Conservation (phyloP, 2,797 vertebrate species). For the Sebastes minor region DNA sequence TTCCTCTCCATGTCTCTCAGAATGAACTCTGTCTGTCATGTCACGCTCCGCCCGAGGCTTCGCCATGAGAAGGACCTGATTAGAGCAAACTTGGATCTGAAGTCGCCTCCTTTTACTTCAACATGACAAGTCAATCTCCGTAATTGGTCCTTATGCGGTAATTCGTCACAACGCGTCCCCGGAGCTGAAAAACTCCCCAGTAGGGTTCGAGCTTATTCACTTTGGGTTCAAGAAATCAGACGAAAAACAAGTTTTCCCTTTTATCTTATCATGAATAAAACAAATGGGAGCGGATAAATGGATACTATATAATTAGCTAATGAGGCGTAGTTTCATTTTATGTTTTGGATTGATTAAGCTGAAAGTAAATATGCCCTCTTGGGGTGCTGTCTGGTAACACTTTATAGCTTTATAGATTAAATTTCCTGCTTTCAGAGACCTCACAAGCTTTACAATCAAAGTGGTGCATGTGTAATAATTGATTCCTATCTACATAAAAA, state of each 20-base stretch:
- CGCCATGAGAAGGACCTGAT: constrained; percentile 14
- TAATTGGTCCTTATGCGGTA: constrained; percentile 44
- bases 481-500: constrained; percentile 38
- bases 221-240: constrained; percentile 9
- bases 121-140: constrained; percentile 28
- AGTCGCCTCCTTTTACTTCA: constrained; percentile 22
- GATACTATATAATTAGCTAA: constrained; percentile 50
- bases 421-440: constrained; percentile 27
- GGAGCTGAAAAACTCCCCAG: constrained; percentile 4
- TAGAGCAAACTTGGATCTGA: constrained; percentile 31
- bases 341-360: constrained; percentile 49
- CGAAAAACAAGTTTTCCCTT: constrained; percentile 9
- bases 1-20: constrained; percentile 7
- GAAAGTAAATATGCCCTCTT: constrained; percentile 41
- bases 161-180: constrained; percentile 10
- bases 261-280: constrained; percentile 25
- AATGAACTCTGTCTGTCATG: constrained; percentile 10
- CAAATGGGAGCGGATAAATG: constrained; percentile 5
- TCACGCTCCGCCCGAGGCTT: constrained; percentile 22
- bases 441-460: constrained; percentile 31
- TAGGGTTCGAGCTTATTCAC: not conserved
- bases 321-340: constrained; percentile 47
- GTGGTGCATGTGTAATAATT: constrained; percentile 38
- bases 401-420: constrained; percentile 54
- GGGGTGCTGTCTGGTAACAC: constrained; percentile 5